A percentile compares a stretch with the other conserved stretches of the same genome.
These are phyloP conservation scores for Podarcis siculus DNA, from an alignment of 2,797 vertebrate genomes.

Conservation along the genomic window DNA sequence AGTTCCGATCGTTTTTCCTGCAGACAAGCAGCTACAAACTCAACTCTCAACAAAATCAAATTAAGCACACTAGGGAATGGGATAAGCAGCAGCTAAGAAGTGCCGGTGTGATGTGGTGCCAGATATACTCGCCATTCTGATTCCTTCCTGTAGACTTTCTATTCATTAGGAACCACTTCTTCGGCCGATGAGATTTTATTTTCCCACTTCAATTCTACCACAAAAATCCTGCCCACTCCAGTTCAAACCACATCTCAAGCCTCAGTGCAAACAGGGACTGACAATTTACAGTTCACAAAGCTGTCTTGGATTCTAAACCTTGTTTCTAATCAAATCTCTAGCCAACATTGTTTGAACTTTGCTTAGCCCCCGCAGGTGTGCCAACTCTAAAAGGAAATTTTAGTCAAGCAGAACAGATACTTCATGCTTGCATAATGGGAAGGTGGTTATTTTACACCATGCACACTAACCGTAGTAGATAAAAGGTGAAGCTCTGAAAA, in stretches of 20 bases:
- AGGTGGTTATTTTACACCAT: conserved; percentile 37
- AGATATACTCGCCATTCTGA: background rate
- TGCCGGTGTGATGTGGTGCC: too few species aligned
- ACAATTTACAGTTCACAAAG: conserved; percentile 10
- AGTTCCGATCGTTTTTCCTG: background rate
- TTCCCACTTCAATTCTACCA: conserved; percentile 25
- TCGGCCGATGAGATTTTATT: conserved; percentile 21
- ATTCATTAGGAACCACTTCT: conserved; percentile 21
- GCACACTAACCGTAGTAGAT: background rate
- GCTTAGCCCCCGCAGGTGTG: fast-evolving
- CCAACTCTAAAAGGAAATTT: conserved; percentile 30
- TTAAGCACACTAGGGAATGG: background rate
- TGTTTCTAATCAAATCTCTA: conserved; percentile 1
- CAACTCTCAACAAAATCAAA: background rate
- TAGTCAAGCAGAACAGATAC: conserved; percentile 17
- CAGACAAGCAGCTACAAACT: background rate
- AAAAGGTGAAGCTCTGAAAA: conserved; percentile 28
- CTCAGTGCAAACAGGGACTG: background rate
- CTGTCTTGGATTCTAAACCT: background rate
- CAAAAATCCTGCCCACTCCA: conserved; percentile 34
- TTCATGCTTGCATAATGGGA: background rate
- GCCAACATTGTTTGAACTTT: conserved; percentile 32
- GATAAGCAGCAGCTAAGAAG: background rate
- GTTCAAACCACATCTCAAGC: conserved; percentile 27
- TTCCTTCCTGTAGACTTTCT: conserved; percentile 8